Evolutionary conservation across 2,888 invertebrate species (phyloP).

Genomic region (Zele albiditarsus): DNA sequence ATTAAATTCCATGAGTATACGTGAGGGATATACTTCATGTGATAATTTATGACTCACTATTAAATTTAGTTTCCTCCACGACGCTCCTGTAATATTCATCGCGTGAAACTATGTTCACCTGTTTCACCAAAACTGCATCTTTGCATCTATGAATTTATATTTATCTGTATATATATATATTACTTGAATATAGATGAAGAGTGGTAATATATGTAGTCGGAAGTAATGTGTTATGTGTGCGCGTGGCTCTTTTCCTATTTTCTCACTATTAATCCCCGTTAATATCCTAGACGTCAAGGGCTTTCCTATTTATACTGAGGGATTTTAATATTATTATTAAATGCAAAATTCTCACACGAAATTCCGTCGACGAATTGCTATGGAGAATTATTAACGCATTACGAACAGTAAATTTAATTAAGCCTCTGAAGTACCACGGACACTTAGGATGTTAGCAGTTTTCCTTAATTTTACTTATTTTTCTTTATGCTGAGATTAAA

Average conservation of each 20-base stretch:
- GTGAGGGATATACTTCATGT: not conserved
- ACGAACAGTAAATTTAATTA: no score
- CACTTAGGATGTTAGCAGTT: no score
- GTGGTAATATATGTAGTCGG: not conserved
- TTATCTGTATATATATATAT: not conserved
- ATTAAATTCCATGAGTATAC: not conserved
- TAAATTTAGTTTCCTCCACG: constrained; percentile 3
- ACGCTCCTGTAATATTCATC: not conserved
- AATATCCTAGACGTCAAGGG: not conserved
- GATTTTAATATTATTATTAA: not conserved
- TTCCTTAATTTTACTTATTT: no score
- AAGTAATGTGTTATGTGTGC: no score
- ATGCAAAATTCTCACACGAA: not conserved
- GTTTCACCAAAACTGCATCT: not conserved
- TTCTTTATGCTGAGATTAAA: no score
- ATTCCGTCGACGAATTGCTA: no score
- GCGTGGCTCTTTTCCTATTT: not conserved
- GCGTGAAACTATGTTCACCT: not conserved
- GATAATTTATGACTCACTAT: not conserved
- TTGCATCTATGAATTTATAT: not conserved
- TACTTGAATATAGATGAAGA: constrained; percentile 3
- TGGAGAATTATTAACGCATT: no score
- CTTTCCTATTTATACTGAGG: not conserved
- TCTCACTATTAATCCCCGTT: not conserved
- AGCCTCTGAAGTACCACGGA: no score